phyloP scores from a whole-genome alignment of 2,888 invertebrate species.

The Zootermopsis nevadensis region DNA sequence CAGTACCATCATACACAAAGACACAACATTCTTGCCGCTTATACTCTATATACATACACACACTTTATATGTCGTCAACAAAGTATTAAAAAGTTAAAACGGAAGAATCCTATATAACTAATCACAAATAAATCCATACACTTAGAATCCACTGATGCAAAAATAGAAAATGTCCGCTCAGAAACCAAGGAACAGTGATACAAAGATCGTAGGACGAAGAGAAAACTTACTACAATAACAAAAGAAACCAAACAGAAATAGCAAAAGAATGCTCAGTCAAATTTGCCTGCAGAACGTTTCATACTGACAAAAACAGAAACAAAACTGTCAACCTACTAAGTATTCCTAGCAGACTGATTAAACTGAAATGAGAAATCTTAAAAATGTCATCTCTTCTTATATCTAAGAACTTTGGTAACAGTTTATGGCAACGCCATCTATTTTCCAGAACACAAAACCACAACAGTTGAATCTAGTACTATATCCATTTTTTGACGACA shows the following conservation, averaged over 20 bases:
- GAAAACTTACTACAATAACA: not conserved
- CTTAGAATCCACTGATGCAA: constrained; percentile 50
- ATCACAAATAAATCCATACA: constrained; percentile 45
- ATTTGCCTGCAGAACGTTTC: too few species aligned
- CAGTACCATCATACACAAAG: constrained; percentile 31
- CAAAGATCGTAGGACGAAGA: constrained; percentile 13
- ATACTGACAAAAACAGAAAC: too few species aligned
- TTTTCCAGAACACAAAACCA: not conserved
- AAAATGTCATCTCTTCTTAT: too few species aligned
- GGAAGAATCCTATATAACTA: constrained; percentile 42
- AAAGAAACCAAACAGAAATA: too few species aligned
- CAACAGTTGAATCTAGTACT: not conserved
- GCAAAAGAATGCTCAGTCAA: too few species aligned
- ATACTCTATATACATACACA: constrained; percentile 33
- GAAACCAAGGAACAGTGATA: constrained; percentile 36
- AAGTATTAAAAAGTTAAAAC: constrained; percentile 43
- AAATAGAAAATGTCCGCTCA: constrained; percentile 54
- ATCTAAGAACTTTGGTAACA: not conserved
- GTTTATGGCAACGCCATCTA: not conserved
- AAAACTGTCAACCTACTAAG: too few species aligned
- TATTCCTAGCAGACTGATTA: too few species aligned
- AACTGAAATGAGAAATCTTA: too few species aligned
- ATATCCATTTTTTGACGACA: too few species aligned
- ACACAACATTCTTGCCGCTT: constrained; percentile 28
- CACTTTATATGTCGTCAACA: constrained; percentile 35